phyloP scores from a whole-genome alignment of 2,797 vertebrate genomes.

The Hephaestus fuliginosus region DNA sequence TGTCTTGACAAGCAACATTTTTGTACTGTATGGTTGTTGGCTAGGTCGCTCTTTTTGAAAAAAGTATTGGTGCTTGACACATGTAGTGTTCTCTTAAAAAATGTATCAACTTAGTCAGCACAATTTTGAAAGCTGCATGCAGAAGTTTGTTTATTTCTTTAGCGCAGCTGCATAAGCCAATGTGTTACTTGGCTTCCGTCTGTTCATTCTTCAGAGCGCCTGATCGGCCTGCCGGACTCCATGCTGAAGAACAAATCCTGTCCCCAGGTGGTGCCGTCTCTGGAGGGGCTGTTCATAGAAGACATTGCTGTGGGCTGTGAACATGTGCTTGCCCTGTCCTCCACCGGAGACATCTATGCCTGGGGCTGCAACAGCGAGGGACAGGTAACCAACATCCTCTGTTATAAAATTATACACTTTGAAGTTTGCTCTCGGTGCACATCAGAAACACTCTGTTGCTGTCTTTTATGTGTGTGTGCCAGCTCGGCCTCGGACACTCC shows the following conservation, averaged over 20 bases:
- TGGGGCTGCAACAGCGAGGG: slow-evolving; percentile 90
- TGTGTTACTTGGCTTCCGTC: not conserved
- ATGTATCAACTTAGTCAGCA: not conserved
- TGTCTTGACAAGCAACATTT: not conserved
- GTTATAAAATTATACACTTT: not conserved
- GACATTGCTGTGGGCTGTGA: slow-evolving; percentile 88
- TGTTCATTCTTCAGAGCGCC: slow-evolving; percentile 79
- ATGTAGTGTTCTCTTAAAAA: not conserved
- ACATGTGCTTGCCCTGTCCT: slow-evolving; percentile 85
- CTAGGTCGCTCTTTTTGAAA: not conserved
- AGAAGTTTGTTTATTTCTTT: not conserved
- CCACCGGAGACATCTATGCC: slow-evolving; percentile 86
- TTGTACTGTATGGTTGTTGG: not conserved
- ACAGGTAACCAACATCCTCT: slow-evolving; percentile 77
- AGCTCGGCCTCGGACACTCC: slow-evolving; percentile 88
- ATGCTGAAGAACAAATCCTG: slow-evolving; percentile 88
- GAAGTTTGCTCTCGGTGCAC: not conserved
- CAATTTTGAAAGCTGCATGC: not conserved
- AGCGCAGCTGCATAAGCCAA: not conserved
- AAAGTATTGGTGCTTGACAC: not conserved
- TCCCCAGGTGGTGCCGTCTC: slow-evolving; percentile 86
- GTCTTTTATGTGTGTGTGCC: slow-evolving; percentile 35
- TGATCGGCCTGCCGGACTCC: slow-evolving; percentile 87
- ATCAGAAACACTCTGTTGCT: not conserved
- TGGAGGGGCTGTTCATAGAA: slow-evolving; percentile 87